Evolutionary conservation across 23 tunicate genomes (phyloP).

Genomic region (Halocynthia aurantium): DNA sequence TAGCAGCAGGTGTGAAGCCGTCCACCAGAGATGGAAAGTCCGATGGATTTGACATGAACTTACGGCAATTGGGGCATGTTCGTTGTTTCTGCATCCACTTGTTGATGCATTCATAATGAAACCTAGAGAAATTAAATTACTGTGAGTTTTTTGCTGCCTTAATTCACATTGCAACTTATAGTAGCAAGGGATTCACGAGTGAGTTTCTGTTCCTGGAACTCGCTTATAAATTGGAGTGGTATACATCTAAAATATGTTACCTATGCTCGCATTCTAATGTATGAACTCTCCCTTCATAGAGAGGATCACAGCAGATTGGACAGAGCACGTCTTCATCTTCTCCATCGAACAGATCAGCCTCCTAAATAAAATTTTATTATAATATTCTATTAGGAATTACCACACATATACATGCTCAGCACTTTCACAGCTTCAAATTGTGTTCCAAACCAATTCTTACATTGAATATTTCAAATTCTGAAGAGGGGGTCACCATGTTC

Average conservation of each 20-base stretch:
- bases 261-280: conserved; percentile 41
- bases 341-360: background rate
- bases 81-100: conserved; percentile 71
- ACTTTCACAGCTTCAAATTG: too few species aligned
- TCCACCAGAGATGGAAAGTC: conserved; percentile 40
- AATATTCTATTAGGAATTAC: background rate
- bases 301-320: conserved; percentile 68
- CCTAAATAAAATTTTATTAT: background rate
- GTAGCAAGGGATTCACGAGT: too few species aligned
- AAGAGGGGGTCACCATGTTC: too few species aligned
- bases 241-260: conserved; percentile 34
- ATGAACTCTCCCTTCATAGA: conserved; percentile 16
- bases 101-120: conserved; percentile 59
- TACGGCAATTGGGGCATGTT: conserved; percentile 77
- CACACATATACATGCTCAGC: too few species aligned
- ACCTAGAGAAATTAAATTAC: conserved; percentile 17
- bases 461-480: too few species aligned
- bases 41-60: conserved; percentile 47
- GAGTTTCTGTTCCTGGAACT: too few species aligned
- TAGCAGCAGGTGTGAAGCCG: background rate
- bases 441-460: too few species aligned
- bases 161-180: too few species aligned
- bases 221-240: too few species aligned
- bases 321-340: conserved; percentile 42
- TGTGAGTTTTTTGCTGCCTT: background rate